Evolutionary conservation across 2,888 invertebrate species (phyloP).

Genomic region (Pyrrhia umbra): DNA sequence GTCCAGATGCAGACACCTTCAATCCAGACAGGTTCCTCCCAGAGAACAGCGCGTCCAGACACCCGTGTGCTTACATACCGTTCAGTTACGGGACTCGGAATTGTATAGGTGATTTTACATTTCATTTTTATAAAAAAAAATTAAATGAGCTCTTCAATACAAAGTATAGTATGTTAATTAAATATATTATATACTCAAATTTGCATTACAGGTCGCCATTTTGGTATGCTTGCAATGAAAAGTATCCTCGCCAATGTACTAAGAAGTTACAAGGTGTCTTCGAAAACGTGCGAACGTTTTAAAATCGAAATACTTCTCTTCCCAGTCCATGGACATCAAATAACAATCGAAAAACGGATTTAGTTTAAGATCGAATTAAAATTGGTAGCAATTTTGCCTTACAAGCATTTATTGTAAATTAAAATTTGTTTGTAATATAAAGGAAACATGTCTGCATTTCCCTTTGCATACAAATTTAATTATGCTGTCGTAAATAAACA

Average conservation of each 20-base stretch:
- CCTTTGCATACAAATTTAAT: no score
- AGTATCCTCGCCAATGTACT: slow-evolving; percentile 76
- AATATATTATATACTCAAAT: neutral
- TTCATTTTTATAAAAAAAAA: neutral
- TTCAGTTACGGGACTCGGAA: slow-evolving; percentile 86
- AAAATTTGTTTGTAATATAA: no score
- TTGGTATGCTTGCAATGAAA: slow-evolving; percentile 82
- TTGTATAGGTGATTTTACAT: slow-evolving; percentile 83
- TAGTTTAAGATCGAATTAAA: slow-evolving; percentile 14
- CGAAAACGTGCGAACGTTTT: slow-evolving; percentile 69
- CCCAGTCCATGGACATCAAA: slow-evolving; percentile 78
- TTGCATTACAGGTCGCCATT: slow-evolving; percentile 77
- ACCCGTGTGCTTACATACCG: slow-evolving; percentile 85
- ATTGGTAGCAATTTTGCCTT: no score
- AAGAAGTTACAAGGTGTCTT: slow-evolving; percentile 74
- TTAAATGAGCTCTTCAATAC: neutral
- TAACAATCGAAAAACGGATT: slow-evolving; percentile 71
- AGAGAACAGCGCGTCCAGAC: slow-evolving; percentile 81
- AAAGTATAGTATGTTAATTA: no score
- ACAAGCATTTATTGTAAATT: no score
- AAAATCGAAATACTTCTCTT: slow-evolving; percentile 82
- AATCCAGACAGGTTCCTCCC: slow-evolving; percentile 91
- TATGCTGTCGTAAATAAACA: no score
- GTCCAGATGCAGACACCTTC: slow-evolving; percentile 89
- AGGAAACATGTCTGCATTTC: no score